These are phyloP conservation scores for Nylanderia fulva DNA, from an alignment of 1,140 invertebrate species.

Conservation along the genomic window DNA sequence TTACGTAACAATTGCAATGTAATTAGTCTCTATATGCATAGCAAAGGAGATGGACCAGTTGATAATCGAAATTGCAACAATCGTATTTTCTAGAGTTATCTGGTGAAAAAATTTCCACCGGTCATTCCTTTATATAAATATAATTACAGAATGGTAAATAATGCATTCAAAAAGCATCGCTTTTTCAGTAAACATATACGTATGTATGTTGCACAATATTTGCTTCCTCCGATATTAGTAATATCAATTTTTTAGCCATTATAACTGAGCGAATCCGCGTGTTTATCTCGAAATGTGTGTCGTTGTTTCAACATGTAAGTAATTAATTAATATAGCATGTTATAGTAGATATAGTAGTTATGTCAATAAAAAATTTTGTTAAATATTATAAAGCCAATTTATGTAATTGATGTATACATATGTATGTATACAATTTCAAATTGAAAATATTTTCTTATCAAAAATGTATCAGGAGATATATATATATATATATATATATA, in stretches of 20 bases:
- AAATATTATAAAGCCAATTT: background rate
- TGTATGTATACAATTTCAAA: background rate
- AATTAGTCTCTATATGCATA: slow-evolving; percentile 30
- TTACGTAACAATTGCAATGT: slow-evolving; percentile 32
- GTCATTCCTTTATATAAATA: background rate
- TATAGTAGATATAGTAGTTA: background rate
- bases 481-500: no score
- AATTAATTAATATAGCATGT: background rate
- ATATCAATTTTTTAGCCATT: slow-evolving; percentile 23
- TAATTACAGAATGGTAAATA: background rate
- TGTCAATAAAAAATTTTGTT: background rate
- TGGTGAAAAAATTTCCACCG: background rate
- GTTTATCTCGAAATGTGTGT: background rate
- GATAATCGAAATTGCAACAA: slow-evolving; percentile 7
- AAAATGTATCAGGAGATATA: background rate
- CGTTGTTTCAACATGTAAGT: background rate
- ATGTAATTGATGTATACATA: background rate
- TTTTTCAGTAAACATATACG: background rate
- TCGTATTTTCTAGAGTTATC: background rate
- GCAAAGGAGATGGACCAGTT: background rate
- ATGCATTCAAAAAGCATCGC: background rate
- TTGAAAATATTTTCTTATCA: background rate
- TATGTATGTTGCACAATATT: background rate
- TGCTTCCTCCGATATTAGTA: background rate
- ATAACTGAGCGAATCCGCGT: background rate